Base-by-base conservation (phyloP, 2,797 vertebrate species). In the Spinus olivaceus region DNA sequence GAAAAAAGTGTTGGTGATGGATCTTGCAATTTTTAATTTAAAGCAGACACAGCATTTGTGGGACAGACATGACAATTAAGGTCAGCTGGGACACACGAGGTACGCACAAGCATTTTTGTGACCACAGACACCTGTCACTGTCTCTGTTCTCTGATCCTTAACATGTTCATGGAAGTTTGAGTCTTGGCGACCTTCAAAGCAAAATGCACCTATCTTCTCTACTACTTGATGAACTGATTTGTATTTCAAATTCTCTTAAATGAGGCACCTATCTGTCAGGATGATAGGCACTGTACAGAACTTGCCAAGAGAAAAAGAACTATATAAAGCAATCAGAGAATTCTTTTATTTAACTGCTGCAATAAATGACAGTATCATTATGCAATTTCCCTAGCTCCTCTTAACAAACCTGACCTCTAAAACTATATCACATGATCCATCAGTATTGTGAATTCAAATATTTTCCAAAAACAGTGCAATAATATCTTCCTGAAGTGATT, bases 211-310 rank as follows among this genome's bases (percentile, higher is more conserved):
- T 59, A 89, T 83, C 63, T 76, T 79, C 69, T 86, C 91, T 94
- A 96, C 87, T 93, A 94, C 37, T 78, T 83, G 81, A 96, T 94
- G 85, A 93, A 81, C 64, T 91, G 59, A 94, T 96, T 91, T 96
- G 85, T 94, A 86, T 96, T 96, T 95, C 87, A 96, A 90, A 94
- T 88, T 83, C 64, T 81, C 60, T 72, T 76, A 94, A 91, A 78
- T 50, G 82, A 95, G 92, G 56, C 83, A 94, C 30, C 82, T 80
- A 93, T 94, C 86, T 94, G 89, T 94, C 94, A 96, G 79, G 22
- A 94, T 95, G 96, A 96, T 1, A 94, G 91, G 89, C 94, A 96
- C 82, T 50, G 56, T 33, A 91, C 50, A 94, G 92, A 88, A 67
- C 57, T 91, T 71, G 54, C 70, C 81, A 89, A 89, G 56, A 90